Evolutionary conservation across 92 coral and sea anemone species (phyloP).

Genomic region (Phenganax stokvisi): DNA sequence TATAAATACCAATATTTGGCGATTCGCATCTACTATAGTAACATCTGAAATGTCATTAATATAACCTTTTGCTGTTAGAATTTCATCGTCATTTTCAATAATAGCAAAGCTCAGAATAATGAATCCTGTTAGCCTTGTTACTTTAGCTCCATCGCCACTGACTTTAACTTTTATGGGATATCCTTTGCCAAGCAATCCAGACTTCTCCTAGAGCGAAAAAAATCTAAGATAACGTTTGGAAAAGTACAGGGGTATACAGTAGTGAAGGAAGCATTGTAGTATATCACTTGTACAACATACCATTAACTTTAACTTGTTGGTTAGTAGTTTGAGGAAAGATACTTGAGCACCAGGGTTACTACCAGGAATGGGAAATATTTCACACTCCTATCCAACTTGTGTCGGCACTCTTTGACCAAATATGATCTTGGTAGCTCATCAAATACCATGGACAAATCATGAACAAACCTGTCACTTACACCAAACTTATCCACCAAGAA

Average conservation of each 20-base stretch:
- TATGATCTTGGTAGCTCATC: slow-evolving; percentile 16
- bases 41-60: no score
- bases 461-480: slow-evolving; percentile 11
- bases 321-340: neutral
- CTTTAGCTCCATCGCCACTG: slow-evolving; percentile 22
- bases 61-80: neutral
- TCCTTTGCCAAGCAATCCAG: neutral
- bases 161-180: neutral
- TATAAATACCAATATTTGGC: neutral
- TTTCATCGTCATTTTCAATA: neutral
- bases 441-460: slow-evolving; percentile 5
- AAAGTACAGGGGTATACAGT: neutral
- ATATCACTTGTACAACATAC: neutral
- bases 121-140: neutral
- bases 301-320: neutral
- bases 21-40: no score
- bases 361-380: slow-evolving; percentile 9
- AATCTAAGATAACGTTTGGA: neutral
- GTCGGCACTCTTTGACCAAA: slow-evolving; percentile 14
- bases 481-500: slow-evolving; percentile 16
- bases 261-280: neutral
- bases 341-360: slow-evolving; percentile 21
- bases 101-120: neutral
- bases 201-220: neutral
- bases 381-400: neutral